These are phyloP conservation scores for Megalops cyprinoides DNA, from an alignment of 2,797 vertebrate species.

Conservation along the genomic window DNA sequence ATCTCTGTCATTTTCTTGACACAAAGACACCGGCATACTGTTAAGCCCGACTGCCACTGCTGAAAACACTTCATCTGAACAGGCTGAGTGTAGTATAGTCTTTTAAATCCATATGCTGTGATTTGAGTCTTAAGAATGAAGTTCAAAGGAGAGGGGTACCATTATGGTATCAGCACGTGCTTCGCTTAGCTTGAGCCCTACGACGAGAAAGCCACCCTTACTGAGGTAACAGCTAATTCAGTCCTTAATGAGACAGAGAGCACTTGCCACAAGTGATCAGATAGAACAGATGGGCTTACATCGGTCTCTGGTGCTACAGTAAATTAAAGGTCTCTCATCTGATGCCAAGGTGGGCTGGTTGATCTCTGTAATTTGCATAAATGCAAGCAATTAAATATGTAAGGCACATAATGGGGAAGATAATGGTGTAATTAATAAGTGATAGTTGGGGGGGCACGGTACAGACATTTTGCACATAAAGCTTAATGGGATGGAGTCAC, in stretches of 20 bases:
- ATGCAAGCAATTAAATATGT: conserved; percentile 7
- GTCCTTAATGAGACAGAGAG: neutral
- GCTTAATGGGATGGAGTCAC: neutral
- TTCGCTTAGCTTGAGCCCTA: too few relatives aligned
- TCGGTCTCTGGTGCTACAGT: neutral
- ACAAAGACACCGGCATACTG: too few relatives aligned
- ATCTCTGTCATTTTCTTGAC: too few relatives aligned
- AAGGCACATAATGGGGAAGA: neutral
- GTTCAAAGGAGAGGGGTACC: too few relatives aligned
- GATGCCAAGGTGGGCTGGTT: neutral
- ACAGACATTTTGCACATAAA: neutral
- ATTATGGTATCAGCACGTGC: too few relatives aligned
- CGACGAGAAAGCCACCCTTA: neutral
- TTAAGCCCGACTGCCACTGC: too few relatives aligned
- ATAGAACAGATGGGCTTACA: neutral
- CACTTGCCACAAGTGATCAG: conserved; percentile 8
- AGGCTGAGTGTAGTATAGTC: too few relatives aligned
- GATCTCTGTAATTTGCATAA: conserved; percentile 1
- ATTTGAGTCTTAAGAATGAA: too few relatives aligned
- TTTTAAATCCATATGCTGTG: too few relatives aligned
- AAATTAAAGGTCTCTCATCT: neutral
- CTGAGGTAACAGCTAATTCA: neutral
- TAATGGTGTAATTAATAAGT: neutral
- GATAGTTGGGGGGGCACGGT: neutral
- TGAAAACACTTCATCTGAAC: too few relatives aligned